Evolutionary conservation across 1,140 invertebrate genomes (phyloP).

Genomic region (Macrosteles quadrilineatus): DNA sequence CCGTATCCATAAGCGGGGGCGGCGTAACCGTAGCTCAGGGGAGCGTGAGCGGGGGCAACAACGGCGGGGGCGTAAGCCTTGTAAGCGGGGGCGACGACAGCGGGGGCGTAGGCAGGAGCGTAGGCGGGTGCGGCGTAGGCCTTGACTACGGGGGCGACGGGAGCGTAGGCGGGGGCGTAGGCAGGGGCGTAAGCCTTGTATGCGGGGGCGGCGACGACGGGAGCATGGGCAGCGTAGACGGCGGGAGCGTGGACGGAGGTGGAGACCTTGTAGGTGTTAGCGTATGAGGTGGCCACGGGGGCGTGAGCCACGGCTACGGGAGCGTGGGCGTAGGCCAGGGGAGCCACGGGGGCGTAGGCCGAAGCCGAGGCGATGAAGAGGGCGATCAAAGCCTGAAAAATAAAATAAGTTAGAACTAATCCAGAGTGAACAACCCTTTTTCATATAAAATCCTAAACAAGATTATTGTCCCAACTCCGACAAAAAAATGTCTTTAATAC

Average conservation of each 20-base stretch:
- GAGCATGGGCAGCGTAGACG: constrained; percentile 44
- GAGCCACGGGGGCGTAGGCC: constrained; percentile 34
- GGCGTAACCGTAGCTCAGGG: constrained; percentile 17
- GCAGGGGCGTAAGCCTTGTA: constrained; percentile 42
- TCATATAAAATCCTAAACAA: too few relatives aligned
- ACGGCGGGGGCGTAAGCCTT: constrained; percentile 38
- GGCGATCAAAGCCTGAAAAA: constrained; percentile 10
- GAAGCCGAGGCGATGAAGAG: constrained; percentile 36
- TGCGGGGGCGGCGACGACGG: constrained; percentile 42
- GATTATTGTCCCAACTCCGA: too few relatives aligned
- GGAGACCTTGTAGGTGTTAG: constrained; percentile 41
- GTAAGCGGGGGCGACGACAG: constrained; percentile 33
- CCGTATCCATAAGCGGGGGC: constrained; percentile 19
- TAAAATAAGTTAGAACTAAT: constrained; percentile 8
- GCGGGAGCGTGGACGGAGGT: constrained; percentile 37
- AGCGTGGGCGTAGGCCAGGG: constrained; percentile 35
- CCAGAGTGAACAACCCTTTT: too few relatives aligned
- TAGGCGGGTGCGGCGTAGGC: constrained; percentile 22
- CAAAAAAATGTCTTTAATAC: too few relatives aligned
- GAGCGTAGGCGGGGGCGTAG: constrained; percentile 32
- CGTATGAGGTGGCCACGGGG: constrained; percentile 33
- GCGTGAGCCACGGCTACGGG: constrained; percentile 19
- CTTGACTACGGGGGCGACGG: constrained; percentile 35
- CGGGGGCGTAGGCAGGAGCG: neutral
- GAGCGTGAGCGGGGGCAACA: constrained; percentile 15